Evolutionary conservation across 2,888 invertebrate genomes (phyloP).

Genomic region (Hypercompe scribonia): DNA sequence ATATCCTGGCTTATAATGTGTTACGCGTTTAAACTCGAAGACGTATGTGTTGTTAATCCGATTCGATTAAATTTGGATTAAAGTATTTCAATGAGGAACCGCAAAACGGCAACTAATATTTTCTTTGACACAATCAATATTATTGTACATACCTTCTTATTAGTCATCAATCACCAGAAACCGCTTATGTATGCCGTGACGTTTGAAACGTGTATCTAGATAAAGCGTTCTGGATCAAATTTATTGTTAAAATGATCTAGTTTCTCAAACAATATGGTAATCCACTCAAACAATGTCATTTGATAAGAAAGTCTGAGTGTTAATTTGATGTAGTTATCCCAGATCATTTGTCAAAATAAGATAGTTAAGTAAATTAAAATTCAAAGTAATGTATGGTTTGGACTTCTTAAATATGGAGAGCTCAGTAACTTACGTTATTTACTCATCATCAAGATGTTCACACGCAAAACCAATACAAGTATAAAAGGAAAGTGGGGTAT

Average conservation of each 20-base stretch:
- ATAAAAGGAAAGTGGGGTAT: no score
- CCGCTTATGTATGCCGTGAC: neutral
- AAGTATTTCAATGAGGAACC: conserved; percentile 4
- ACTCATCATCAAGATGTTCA: neutral
- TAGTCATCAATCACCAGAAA: neutral
- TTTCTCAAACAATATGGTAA: neutral
- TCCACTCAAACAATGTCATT: neutral
- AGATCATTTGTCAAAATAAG: conserved; percentile 1
- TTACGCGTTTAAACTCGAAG: neutral
- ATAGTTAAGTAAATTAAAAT: neutral
- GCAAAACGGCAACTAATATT: neutral
- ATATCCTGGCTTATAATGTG: neutral
- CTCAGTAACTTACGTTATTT: neutral
- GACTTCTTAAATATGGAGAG: neutral
- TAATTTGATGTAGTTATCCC: neutral
- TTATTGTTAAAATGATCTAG: conserved; percentile 11
- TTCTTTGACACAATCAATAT: neutral
- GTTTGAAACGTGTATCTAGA: neutral
- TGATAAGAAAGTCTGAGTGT: neutral
- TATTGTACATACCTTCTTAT: neutral
- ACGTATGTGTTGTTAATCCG: neutral
- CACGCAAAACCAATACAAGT: neutral
- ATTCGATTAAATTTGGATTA: neutral
- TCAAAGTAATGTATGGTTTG: neutral
- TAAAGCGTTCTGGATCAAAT: neutral